phyloP scores from a whole-genome alignment of 2,113 vertebrate species.

The Mohoua ochrocephala region DNA sequence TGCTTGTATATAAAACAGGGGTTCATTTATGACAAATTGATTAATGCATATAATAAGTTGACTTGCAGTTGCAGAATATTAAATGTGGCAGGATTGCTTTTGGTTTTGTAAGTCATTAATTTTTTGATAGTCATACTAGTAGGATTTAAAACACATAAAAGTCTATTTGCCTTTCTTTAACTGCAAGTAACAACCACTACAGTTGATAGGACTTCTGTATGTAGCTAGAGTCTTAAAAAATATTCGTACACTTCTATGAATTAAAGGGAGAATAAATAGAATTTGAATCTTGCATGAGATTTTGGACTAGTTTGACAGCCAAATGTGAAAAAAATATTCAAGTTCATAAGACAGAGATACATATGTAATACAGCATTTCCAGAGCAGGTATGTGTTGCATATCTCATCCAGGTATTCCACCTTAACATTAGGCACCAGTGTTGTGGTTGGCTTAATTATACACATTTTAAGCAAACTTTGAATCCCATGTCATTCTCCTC shows the following conservation, averaged over 20 bases:
- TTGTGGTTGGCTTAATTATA: background rate
- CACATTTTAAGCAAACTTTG: background rate
- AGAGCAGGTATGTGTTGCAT: background rate
- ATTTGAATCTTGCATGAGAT: background rate
- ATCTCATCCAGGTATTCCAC: background rate
- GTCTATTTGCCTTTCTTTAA: slow-evolving; percentile 13
- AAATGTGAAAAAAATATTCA: background rate
- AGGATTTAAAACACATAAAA: slow-evolving; percentile 22
- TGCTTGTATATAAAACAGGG: background rate
- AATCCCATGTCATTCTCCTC: background rate
- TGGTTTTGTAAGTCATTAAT: slow-evolving; percentile 39
- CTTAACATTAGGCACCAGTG: background rate
- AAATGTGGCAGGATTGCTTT: slow-evolving; percentile 4
- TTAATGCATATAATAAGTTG: slow-evolving; percentile 37
- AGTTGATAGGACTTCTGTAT: background rate
- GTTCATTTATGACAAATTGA: slow-evolving; percentile 43
- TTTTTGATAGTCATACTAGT: background rate
- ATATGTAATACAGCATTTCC: background rate
- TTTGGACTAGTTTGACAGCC: background rate
- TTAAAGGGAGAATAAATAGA: background rate
- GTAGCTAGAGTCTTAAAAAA: background rate
- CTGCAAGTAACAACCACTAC: background rate
- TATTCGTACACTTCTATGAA: background rate
- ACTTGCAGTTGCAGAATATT: slow-evolving; percentile 13
- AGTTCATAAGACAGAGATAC: too few relatives aligned